Base-by-base conservation (phyloP, 2,888 invertebrate genomes). In the Allolobophora icterica region DNA sequence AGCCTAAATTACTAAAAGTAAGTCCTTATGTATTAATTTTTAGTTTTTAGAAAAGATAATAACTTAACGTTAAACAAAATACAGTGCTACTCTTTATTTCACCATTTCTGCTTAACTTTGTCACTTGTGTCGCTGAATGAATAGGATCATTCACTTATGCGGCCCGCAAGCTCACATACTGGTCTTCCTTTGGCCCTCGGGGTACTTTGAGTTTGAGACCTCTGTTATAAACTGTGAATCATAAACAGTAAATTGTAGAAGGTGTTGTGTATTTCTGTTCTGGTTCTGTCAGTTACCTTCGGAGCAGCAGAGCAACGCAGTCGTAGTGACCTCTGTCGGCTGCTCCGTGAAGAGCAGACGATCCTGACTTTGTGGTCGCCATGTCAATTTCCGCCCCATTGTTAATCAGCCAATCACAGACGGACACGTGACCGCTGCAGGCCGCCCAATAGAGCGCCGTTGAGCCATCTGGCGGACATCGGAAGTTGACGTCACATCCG, bases 391-490 rank as follows among this genome's bases (percentile, higher is more conserved):
- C 89, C 17, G 92, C 92, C 15, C 90, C 90, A n/a, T 92, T 24
- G n/a, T 71, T 87, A 19, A 92, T 87, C 87, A 92, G 84, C 91
- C 91, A 92, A 89, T 90, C 91, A 58, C 91, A 91, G 34, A 90
- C 84, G 19, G 45, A 8, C 89, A 87, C 91, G 42, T 91, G 84
- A 34, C 92, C 92, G 42, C 91, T 91, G 90, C 92, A 92, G 2
- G 92, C 91, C 30, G 92, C 91, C 91, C 91, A 91, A 84, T 92
- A 92, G 24, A 92, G 91, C 4, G 91, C 40, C 24, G 92, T 91
- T 35, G 89, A 87, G 19, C 92, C 92, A n/a, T 92, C 92, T 13
- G 52, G 90, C 34, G 84, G 90, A 40, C 90, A 90, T 6, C 90
- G 84, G 34, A 83, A 83, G 33, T 90, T 90, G 24, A 90, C 45